phyloP scores from a whole-genome alignment of 2,888 invertebrate species.

The Stenodera caucasica region DNA sequence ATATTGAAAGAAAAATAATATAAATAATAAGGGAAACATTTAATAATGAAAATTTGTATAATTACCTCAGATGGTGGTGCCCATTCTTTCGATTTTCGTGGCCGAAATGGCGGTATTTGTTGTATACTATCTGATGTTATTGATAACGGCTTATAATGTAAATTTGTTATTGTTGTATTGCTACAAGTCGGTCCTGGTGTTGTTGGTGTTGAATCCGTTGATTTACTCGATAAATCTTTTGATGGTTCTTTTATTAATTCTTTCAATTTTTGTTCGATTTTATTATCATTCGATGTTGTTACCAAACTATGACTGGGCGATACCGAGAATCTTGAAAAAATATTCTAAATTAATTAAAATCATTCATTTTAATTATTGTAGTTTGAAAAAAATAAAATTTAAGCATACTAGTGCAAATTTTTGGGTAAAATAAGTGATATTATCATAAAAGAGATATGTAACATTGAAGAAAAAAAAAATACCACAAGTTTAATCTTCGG shows the following conservation, averaged over 20 bases:
- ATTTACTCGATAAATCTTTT: constrained; percentile 15
- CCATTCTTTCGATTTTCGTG: constrained; percentile 62
- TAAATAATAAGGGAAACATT: no score
- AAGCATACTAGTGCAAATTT: constrained; percentile 12
- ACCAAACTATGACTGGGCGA: constrained; percentile 52
- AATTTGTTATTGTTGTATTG: constrained; percentile 30
- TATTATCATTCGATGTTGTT: constrained; percentile 34
- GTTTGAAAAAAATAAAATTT: background rate
- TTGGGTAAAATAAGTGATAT: background rate
- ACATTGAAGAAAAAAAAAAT: background rate
- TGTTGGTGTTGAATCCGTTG: constrained; percentile 54
- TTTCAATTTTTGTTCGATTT: constrained; percentile 42
- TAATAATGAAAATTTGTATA: no score
- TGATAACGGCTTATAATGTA: constrained; percentile 47
- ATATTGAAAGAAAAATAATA: no score
- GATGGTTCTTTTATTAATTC: constrained; percentile 31
- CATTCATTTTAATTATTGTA: no score
- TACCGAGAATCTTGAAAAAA: constrained; percentile 51
- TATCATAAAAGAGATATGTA: no score
- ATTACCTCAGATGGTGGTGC: constrained; percentile 49
- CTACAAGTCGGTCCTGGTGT: constrained; percentile 52
- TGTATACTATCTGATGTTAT: constrained; percentile 54
- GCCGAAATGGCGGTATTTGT: constrained; percentile 61
- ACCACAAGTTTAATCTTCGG: constrained; percentile 9
- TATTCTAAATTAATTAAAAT: background rate